phyloP scores from a whole-genome alignment of 1,140 invertebrate genomes.

The Zaprionus inermis region DNA sequence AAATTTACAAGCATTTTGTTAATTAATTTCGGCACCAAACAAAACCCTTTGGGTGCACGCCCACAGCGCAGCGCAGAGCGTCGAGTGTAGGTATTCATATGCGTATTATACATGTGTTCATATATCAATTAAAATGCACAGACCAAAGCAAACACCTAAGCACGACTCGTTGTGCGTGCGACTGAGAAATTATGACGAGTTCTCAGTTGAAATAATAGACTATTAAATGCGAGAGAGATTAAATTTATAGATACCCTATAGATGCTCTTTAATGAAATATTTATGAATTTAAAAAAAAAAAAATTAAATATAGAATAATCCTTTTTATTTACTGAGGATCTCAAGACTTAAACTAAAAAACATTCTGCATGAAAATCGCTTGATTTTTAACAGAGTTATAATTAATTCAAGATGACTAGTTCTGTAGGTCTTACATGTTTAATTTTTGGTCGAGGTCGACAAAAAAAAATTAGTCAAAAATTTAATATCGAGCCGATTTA shows the following conservation, averaged over 20 bases:
- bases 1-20: constrained; percentile 74
- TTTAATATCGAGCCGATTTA: no score
- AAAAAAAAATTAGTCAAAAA: no score
- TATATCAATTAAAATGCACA: constrained; percentile 70
- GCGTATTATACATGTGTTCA: constrained; percentile 22
- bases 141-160: constrained; percentile 28
- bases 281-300: no score
- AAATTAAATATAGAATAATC: no score
- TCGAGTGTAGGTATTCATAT: constrained; percentile 3
- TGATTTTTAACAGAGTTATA: no score
- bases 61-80: constrained; percentile 4
- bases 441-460: no score
- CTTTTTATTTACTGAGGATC: no score
- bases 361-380: no score
- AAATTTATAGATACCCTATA: background rate
- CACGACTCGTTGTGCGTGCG: constrained; percentile 63
- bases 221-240: background rate
- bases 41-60: constrained; percentile 51
- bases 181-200: constrained; percentile 36
- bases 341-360: no score
- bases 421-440: no score
- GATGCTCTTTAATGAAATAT: no score
- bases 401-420: no score
- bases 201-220: constrained; percentile 7
- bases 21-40: constrained; percentile 70